Percentiles rank a stretch among this genome's conserved stretches.
These are phyloP conservation scores for Sapayoa aenigma DNA, from an alignment of 2,113 vertebrate genomes.

Conservation along the genomic window DNA sequence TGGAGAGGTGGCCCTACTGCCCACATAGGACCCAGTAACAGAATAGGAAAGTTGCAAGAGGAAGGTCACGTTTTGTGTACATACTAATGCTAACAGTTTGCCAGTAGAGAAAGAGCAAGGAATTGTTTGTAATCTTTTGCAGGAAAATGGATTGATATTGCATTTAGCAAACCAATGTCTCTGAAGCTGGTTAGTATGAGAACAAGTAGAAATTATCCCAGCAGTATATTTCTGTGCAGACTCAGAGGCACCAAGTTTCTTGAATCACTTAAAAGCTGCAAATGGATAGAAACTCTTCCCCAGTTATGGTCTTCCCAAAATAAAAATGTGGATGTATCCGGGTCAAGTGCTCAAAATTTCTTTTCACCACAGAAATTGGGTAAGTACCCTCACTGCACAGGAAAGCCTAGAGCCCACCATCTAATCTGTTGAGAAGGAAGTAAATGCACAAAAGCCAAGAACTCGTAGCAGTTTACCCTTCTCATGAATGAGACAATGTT, in stretches of 20 bases:
- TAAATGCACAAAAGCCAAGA: neutral
- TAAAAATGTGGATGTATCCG: neutral
- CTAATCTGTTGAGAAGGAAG: neutral
- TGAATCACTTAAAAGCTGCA: neutral
- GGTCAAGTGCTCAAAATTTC: neutral
- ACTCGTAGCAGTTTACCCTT: neutral
- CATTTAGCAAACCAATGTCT: neutral
- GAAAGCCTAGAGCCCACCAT: neutral
- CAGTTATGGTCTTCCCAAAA: accelerated
- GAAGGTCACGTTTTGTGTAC: neutral
- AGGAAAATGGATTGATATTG: neutral
- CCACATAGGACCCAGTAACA: neutral
- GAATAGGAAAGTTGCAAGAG: neutral
- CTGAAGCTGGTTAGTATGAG: neutral
- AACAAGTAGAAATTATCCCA: neutral
- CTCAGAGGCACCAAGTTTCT: neutral
- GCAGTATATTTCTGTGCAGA: neutral
- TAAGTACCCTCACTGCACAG: neutral
- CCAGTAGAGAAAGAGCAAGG: neutral
- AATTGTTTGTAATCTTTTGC: neutral
- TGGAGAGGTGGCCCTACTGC: neutral
- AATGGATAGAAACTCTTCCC: neutral
- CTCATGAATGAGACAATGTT: neutral
- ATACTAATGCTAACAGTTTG: neutral
- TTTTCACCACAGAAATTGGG: neutral